Percentiles rank a stretch among this genome's conserved stretches.
Evolutionary conservation across 2,113 vertebrate species (phyloP).

Genomic region (Bolborhynchus lineola): DNA sequence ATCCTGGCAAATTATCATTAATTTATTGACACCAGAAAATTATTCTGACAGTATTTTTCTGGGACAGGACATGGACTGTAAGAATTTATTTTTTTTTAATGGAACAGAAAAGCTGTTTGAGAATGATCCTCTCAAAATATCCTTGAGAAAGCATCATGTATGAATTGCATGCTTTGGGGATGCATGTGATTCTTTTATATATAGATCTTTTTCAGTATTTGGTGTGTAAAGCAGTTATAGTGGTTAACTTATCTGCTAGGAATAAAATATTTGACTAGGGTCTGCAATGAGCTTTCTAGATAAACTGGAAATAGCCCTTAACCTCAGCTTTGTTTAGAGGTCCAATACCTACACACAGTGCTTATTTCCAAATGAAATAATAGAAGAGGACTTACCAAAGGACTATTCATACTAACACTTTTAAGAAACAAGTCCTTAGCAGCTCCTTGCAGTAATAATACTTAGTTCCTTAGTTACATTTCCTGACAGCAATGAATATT

Average conservation of each 20-base stretch:
- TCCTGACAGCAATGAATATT: neutral
- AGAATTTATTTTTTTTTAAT: neutral
- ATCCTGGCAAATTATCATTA: neutral
- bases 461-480: neutral
- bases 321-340: neutral
- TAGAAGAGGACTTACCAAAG: neutral
- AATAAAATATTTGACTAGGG: neutral
- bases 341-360: neutral
- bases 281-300: neutral
- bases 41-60: neutral
- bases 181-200: neutral
- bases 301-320: neutral
- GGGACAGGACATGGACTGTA: neutral
- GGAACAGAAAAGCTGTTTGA: neutral
- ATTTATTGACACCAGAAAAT: neutral
- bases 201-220: neutral
- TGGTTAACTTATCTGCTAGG: neutral
- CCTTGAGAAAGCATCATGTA: neutral
- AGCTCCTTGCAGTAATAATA: neutral
- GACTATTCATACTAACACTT: neutral
- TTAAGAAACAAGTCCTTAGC: neutral
- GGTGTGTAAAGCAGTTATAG: neutral
- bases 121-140: neutral
- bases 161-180: neutral
- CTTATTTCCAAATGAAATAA: neutral